Percentiles rank a stretch among this genome's conserved stretches.
phyloP scores from a whole-genome alignment of 2,888 invertebrate species.

The Nasonovia ribisnigri region DNA sequence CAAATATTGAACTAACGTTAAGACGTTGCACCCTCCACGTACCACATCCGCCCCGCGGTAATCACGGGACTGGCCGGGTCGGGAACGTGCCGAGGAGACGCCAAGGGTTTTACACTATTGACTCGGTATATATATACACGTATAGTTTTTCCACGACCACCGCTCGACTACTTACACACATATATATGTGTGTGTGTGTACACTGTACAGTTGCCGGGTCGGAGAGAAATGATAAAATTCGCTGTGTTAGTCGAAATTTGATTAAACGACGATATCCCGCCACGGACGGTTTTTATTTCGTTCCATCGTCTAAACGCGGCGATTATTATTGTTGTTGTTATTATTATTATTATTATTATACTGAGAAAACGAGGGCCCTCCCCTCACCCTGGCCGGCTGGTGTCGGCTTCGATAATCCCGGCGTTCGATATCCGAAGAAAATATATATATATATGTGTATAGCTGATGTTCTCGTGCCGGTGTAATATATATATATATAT shows the following conservation, averaged over 20 bases:
- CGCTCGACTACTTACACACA: background rate
- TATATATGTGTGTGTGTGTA: background rate
- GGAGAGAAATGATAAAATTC: constrained; percentile 24
- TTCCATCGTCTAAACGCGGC: background rate
- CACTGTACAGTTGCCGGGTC: background rate
- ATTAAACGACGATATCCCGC: constrained; percentile 47
- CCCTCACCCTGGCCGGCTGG: background rate
- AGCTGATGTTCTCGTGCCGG: background rate
- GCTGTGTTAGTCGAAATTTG: constrained; percentile 22
- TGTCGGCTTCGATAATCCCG: constrained; percentile 56
- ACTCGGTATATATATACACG: constrained; percentile 29
- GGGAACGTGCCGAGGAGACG: constrained; percentile 38
- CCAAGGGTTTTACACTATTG: constrained; percentile 58
- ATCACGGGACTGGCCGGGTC: constrained; percentile 57
- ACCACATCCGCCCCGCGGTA: constrained; percentile 40
- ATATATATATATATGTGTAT: background rate
- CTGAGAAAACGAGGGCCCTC: background rate
- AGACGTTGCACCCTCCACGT: constrained; percentile 52
- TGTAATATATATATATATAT: background rate
- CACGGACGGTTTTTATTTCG: constrained; percentile 51
- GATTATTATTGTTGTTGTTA: background rate
- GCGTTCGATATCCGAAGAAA: constrained; percentile 41
- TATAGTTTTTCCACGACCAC: constrained; percentile 56
- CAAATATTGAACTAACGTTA: constrained; percentile 65
- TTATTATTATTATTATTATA: constrained; percentile 2